phyloP scores from a whole-genome alignment of 2,113 vertebrate genomes.

The Mustelus asterias region DNA sequence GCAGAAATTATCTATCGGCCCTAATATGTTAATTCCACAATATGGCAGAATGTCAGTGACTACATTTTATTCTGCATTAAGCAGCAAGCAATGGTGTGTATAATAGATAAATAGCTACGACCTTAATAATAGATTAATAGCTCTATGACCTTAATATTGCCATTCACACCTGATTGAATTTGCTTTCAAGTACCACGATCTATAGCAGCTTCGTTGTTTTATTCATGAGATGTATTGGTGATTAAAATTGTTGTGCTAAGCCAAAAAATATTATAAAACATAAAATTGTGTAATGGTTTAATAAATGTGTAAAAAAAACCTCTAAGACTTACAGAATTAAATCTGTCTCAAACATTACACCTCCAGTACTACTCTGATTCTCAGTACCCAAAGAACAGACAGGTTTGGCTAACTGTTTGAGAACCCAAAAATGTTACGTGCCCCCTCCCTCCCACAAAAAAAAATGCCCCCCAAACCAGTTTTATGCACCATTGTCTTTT shows the following conservation, averaged over 20 bases:
- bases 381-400: constrained; percentile 4
- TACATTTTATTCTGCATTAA: not conserved
- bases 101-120: constrained; percentile 33
- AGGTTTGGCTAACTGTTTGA: constrained; percentile 25
- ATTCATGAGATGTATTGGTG: constrained; percentile 22
- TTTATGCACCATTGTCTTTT: constrained; percentile 10
- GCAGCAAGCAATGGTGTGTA: constrained; percentile 13
- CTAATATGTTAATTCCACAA: constrained; percentile 33
- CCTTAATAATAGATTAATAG: constrained; percentile 29
- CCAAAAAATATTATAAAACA: not conserved
- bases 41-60: constrained; percentile 35
- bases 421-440: not conserved
- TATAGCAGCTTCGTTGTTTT: constrained; percentile 25
- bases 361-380: not conserved
- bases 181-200: constrained; percentile 29
- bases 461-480: not conserved
- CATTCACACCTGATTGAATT: constrained; percentile 33
- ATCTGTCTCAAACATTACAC: not conserved
- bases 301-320: constrained; percentile 21
- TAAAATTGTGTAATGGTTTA: constrained; percentile 16
- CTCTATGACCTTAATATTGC: constrained; percentile 33
- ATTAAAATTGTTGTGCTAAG: constrained; percentile 9
- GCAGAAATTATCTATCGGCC: constrained; percentile 35
- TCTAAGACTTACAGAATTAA: constrained; percentile 8
- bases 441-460: not conserved